A percentile compares a stretch with the other conserved stretches of the same genome.
These are phyloP conservation scores for Caiman crocodilus DNA, from an alignment of 2,797 vertebrate species.

Conservation along the genomic window DNA sequence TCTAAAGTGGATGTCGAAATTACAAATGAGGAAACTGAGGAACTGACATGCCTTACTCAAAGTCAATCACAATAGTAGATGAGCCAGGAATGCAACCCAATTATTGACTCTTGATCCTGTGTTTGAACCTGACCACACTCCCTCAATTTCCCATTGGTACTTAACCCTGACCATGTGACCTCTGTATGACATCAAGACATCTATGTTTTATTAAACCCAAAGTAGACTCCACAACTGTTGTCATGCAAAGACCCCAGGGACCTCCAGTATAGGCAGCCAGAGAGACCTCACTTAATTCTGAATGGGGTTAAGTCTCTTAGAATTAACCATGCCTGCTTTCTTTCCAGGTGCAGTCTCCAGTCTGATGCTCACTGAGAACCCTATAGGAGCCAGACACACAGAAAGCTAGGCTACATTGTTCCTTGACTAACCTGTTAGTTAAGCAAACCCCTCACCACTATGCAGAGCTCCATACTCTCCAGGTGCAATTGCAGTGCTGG, in stretches of 20 bases:
- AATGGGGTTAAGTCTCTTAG: neutral
- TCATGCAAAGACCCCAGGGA: neutral
- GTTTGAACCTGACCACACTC: neutral
- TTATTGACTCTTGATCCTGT: neutral
- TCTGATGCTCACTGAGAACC: neutral
- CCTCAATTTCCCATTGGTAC: neutral
- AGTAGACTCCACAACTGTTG: neutral
- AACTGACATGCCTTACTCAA: neutral
- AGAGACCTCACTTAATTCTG: neutral
- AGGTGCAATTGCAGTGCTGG: neutral
- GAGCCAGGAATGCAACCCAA: accelerated
- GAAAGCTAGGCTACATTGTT: neutral
- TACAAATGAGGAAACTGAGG: neutral
- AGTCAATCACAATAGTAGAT: accelerated
- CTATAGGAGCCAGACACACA: neutral
- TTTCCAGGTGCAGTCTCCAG: neutral
- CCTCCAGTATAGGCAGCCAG: neutral
- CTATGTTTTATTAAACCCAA: neutral
- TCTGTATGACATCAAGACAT: neutral
- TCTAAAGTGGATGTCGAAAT: neutral
- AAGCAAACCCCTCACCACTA: neutral
- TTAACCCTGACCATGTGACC: neutral
- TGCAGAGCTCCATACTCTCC: neutral
- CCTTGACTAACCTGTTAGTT: neutral
- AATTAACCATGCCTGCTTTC: neutral